These are phyloP conservation scores for Andrena dorsata DNA, from an alignment of 2,888 invertebrate species.

Conservation along the genomic window DNA sequence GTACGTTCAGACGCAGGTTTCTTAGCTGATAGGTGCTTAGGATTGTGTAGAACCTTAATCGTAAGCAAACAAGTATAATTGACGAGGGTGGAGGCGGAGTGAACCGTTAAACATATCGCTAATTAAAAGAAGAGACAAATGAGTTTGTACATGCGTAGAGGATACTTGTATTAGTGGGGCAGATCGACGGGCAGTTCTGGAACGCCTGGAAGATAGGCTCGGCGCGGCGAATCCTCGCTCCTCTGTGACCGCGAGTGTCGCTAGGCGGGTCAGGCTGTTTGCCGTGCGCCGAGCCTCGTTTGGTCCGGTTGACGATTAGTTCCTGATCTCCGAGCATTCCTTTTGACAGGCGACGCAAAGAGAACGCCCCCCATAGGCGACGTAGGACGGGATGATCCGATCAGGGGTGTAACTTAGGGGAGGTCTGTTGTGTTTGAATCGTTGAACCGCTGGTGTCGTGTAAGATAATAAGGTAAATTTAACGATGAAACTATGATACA, in stretches of 20 bases:
- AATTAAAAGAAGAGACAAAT: conserved; percentile 65
- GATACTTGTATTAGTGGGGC: conserved; percentile 23
- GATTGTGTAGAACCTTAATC: conserved; percentile 76
- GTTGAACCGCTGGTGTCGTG: conserved; percentile 60
- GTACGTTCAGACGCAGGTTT: conserved; percentile 64
- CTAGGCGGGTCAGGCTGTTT: conserved; percentile 4
- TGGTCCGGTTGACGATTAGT: conserved; percentile 66
- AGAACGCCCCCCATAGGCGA: conserved; percentile 46
- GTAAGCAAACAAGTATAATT: conserved; percentile 53
- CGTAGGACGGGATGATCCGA: conserved; percentile 38
- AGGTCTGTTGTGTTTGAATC: conserved; percentile 64
- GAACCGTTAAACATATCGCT: conserved; percentile 83
- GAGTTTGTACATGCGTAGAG: conserved; percentile 36
- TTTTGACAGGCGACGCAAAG: conserved; percentile 53
- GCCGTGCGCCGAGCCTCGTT: conserved; percentile 36
- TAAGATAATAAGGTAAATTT: conserved; percentile 58
- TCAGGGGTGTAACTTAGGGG: conserved; percentile 14
- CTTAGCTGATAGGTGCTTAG: conserved; percentile 77
- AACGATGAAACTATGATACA: conserved; percentile 44
- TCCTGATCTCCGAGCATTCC: conserved; percentile 74
- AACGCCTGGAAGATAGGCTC: conserved; percentile 42
- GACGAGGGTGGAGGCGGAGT: conserved; percentile 54
- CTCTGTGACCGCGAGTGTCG: not conserved
- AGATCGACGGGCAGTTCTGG: conserved; percentile 40
- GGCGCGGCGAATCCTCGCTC: conserved; percentile 19